Percentiles rank a stretch among this genome's conserved stretches.
phyloP scores from a whole-genome alignment of 2,888 invertebrate species.

The Hirtodrosophila cameraria region DNA sequence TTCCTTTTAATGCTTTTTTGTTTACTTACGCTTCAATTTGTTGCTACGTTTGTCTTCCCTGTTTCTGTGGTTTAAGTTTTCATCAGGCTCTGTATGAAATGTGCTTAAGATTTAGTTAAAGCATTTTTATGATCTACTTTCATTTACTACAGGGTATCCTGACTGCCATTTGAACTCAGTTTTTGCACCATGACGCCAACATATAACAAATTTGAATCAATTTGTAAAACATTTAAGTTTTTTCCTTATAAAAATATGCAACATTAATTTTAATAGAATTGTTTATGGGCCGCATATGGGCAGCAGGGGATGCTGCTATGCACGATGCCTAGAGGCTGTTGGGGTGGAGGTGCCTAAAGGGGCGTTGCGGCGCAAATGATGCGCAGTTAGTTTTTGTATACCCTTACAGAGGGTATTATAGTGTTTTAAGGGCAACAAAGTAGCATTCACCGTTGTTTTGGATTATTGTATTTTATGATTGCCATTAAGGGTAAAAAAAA shows the following conservation, averaged over 20 bases:
- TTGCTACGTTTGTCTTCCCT: slow-evolving; percentile 41
- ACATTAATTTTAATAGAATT: slow-evolving; percentile 79
- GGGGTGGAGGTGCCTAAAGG: neutral
- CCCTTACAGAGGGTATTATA: too few relatives aligned
- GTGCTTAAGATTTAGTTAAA: neutral
- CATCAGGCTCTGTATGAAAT: neutral
- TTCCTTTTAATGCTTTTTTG: slow-evolving; percentile 31
- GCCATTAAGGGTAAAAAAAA: too few relatives aligned
- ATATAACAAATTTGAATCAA: slow-evolving; percentile 66
- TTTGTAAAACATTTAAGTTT: slow-evolving; percentile 70
- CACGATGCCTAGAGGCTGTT: neutral
- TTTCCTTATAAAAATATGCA: slow-evolving; percentile 66
- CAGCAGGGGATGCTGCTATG: slow-evolving; percentile 8
- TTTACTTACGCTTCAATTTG: slow-evolving; percentile 58
- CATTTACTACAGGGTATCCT: slow-evolving; percentile 32
- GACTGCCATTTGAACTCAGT: slow-evolving; percentile 4
- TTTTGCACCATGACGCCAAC: slow-evolving; percentile 35
- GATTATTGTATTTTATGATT: too few relatives aligned
- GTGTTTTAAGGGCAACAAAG: too few relatives aligned
- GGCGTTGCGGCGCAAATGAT: slow-evolving; percentile 44
- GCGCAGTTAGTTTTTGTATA: slow-evolving; percentile 35
- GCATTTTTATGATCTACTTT: slow-evolving; percentile 12
- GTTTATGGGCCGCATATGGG: slow-evolving; percentile 63
- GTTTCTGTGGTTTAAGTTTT: slow-evolving; percentile 8
- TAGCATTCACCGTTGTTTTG: too few relatives aligned